A percentile compares a stretch with the other conserved stretches of the same genome.
Evolutionary conservation across 2,113 vertebrate species (phyloP).

Genomic region (Ophiodon elongatus): DNA sequence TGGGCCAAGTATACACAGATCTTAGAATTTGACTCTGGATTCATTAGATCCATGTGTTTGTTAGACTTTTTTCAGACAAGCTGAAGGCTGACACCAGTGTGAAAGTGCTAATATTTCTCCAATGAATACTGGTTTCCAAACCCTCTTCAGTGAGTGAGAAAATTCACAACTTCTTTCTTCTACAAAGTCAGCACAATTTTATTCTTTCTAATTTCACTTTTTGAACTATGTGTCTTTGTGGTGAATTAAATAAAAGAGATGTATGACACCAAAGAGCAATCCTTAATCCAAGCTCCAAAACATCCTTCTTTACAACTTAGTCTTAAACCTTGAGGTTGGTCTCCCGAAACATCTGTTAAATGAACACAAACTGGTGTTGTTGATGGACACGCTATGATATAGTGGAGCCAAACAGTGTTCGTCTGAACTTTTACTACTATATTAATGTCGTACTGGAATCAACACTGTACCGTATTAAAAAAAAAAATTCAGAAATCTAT

Average conservation of each 20-base stretch:
- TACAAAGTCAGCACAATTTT: not conserved
- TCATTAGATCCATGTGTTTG: not conserved
- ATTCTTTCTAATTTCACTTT: not conserved
- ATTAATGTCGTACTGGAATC: not conserved
- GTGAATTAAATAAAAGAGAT: not conserved
- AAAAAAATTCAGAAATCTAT: not conserved
- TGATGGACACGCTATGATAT: not conserved
- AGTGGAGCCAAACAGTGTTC: not conserved
- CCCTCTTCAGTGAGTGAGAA: not conserved
- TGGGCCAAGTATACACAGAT: not conserved
- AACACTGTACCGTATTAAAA: not conserved
- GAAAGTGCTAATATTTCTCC: not conserved
- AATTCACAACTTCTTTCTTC: not conserved
- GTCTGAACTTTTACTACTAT: constrained; percentile 4
- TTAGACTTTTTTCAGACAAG: not conserved
- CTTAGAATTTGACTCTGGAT: not conserved
- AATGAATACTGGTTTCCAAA: not conserved
- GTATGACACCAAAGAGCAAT: not conserved
- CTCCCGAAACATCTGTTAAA: not conserved
- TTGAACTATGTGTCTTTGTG: not conserved
- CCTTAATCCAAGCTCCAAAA: not conserved
- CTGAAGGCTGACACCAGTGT: not conserved
- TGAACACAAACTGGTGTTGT: not conserved
- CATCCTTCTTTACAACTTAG: not conserved
- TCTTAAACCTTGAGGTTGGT: not conserved